Evolutionary conservation across 2,888 invertebrate species (phyloP), one percentile per base, ranked within the genome.

Genomic region (Tridacna crocea): DNA sequence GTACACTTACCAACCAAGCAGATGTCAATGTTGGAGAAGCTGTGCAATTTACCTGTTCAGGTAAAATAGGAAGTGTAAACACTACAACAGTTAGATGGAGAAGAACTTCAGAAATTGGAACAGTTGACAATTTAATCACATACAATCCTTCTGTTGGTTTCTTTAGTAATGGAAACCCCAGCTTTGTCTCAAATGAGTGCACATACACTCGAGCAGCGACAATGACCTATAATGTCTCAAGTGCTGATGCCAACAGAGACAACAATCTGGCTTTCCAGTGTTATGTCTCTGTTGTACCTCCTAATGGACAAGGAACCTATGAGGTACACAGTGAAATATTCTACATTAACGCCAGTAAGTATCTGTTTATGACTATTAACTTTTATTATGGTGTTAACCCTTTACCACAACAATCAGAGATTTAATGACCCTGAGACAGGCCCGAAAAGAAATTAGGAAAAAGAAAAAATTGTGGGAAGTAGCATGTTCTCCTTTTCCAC

Each of bases 221-320:
- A 3, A 63, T 63, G 63, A 63, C 22, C 3, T 63, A 63, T 10
- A n/a, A 63, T 13, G 63, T 63, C 13, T 8, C 63, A 22, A 15
- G 17, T n/a, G 4, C 19, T 24, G 63, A 63, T 63, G 24, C n/a
- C 13, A 63, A 63, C 63, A n/a, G 63, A 63, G 22, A 63, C 13
- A 63, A 63, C 24, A n/a, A n/a, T 15, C 24, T 63, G 13, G 63
- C 63, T 22, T 63, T 63, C 24, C 63, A 63, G 12, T 63, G 63
- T 63, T 63, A n/a, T n/a, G n/a, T 63, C 22, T 63, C 63, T n/a
- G 63, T 63, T 15, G 22, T 63, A n/a, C 22, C n/a, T n/a, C 63
- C 63, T 13, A 63, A 63, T 12, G 63, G 63, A 63, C 63, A 63
- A 63, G 58, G 58, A 17, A 24, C 24, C 24, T 63, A 63, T 24